phyloP scores from a whole-genome alignment of 1,140 invertebrate species.

The Saxidomus purpurata region DNA sequence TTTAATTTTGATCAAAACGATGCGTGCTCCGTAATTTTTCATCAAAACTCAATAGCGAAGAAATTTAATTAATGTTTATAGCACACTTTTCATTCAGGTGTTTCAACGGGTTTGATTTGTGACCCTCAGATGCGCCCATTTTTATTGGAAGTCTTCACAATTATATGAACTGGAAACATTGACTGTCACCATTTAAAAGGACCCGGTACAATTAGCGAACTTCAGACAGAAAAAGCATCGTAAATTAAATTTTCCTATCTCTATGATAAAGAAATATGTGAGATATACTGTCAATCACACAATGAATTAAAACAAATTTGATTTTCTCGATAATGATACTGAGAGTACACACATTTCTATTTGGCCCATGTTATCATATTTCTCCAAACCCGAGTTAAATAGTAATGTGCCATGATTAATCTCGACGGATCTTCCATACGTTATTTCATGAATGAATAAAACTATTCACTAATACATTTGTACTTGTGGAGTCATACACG shows the following conservation, averaged over 20 bases:
- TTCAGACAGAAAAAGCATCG: background rate
- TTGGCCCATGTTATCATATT: too few species aligned
- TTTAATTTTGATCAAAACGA: conserved; percentile 40
- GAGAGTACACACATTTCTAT: too few species aligned
- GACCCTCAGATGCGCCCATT: background rate
- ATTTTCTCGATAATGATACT: too few species aligned
- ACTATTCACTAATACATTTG: too few species aligned
- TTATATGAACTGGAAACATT: conserved; percentile 37
- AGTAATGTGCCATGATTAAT: too few species aligned
- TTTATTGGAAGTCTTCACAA: background rate
- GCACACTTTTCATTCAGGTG: background rate
- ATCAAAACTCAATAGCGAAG: conserved; percentile 20
- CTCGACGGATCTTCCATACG: too few species aligned
- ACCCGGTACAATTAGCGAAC: conserved; percentile 1
- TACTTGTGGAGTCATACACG: too few species aligned
- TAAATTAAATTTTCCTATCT: conserved; percentile 35
- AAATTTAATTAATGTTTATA: conserved; percentile 54
- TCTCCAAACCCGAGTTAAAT: too few species aligned
- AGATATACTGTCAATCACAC: background rate
- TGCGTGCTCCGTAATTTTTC: conserved; percentile 25
- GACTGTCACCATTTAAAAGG: conserved; percentile 29
- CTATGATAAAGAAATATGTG: background rate
- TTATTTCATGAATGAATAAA: too few species aligned
- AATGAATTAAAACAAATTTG: too few species aligned
- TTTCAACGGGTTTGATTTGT: conserved; percentile 25